Conservation (phyloP, 92 coral and sea anemone genomes). For the Actinostola sp. region DNA sequence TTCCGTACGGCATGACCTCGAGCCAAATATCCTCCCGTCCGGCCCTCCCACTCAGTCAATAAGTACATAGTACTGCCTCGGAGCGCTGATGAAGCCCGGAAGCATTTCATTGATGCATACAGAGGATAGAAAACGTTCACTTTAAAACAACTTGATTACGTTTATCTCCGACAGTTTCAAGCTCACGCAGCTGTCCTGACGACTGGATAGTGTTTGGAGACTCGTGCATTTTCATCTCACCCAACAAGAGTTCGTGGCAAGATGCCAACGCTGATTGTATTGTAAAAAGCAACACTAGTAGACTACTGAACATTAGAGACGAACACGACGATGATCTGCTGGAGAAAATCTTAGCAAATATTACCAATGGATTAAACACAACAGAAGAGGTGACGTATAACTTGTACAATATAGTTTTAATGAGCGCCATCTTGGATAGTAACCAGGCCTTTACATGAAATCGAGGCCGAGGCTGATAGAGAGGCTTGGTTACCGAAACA, state of each 20-base stretch:
- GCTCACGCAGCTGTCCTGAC: background rate
- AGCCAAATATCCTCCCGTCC: too few relatives aligned
- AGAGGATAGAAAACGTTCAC: too few relatives aligned
- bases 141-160: too few relatives aligned
- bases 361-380: background rate
- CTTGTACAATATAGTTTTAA: background rate
- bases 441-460: background rate
- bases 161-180: too few relatives aligned
- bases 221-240: slow-evolving; percentile 14
- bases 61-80: too few relatives aligned
- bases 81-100: too few relatives aligned
- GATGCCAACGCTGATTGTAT: slow-evolving; percentile 3
- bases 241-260: background rate
- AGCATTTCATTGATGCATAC: too few relatives aligned
- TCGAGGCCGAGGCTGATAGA: background rate
- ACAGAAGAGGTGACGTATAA: background rate
- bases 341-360: background rate
- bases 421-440: background rate
- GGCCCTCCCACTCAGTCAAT: too few relatives aligned
- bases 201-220: background rate
- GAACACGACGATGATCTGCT: background rate
- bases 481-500: too few relatives aligned
- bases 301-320: slow-evolving; percentile 1
- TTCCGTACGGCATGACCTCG: too few relatives aligned
- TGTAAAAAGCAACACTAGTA: background rate